Evolutionary conservation across 2,113 vertebrate species (phyloP).

Genomic region (Anhinga anhinga): DNA sequence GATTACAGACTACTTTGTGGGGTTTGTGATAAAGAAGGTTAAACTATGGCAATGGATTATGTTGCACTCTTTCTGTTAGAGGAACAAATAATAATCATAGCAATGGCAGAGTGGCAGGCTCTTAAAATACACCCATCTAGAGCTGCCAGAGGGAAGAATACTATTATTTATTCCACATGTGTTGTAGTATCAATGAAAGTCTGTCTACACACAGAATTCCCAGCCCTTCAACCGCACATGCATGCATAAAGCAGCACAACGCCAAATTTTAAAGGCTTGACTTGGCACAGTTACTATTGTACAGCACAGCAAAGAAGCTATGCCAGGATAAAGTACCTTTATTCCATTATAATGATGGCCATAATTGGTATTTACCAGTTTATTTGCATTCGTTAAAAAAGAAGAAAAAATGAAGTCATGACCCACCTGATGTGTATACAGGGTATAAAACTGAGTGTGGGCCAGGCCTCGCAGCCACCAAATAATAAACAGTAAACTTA

Average conservation of each 20-base stretch:
- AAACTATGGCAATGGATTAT: constrained; percentile 61
- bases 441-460: constrained; percentile 8
- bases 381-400: background rate
- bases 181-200: constrained; percentile 51
- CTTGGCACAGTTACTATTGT: background rate
- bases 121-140: constrained; percentile 25
- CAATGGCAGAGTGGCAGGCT: constrained; percentile 26
- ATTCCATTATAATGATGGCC: background rate
- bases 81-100: constrained; percentile 55
- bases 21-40: constrained; percentile 53
- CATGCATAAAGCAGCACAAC: background rate
- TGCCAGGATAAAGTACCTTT: constrained; percentile 4
- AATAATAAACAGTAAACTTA: constrained; percentile 65
- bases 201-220: constrained; percentile 47
- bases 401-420: background rate
- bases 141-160: background rate
- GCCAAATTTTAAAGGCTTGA: constrained; percentile 22
- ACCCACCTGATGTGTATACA: background rate
- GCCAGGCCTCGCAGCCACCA: constrained; percentile 23
- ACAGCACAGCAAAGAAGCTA: constrained; percentile 6
- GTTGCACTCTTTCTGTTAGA: background rate
- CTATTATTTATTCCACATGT: constrained; percentile 56
- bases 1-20: constrained; percentile 34
- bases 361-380: background rate
- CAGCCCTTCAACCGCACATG: constrained; percentile 6